Percentiles rank a stretch among this genome's conserved stretches.
Evolutionary conservation across 2,797 vertebrate species (phyloP).

Genomic region (Chloroceryle inda): DNA sequence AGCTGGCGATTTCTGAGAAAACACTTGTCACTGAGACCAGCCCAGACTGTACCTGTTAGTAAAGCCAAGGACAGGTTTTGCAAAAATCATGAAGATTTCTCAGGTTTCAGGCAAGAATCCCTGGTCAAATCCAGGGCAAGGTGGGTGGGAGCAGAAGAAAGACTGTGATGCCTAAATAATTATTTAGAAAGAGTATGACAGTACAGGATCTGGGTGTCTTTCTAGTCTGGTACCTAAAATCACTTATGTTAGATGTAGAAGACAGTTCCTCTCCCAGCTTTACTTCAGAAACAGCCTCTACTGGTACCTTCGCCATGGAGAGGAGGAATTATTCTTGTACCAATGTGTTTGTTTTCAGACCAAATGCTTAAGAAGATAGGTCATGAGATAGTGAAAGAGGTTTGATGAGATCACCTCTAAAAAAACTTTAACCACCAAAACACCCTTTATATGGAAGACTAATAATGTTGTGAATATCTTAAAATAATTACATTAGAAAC

Average conservation of each 20-base stretch:
- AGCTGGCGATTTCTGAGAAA: not conserved
- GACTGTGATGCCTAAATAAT: not conserved
- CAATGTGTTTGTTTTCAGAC: constrained; percentile 23
- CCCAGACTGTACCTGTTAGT: not conserved
- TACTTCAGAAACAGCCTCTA: not conserved
- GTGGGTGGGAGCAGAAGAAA: not conserved
- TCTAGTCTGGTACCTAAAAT: not conserved
- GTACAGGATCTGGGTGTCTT: not conserved
- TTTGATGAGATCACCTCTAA: constrained; percentile 16
- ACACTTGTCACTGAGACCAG: not conserved
- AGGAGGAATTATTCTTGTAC: not conserved
- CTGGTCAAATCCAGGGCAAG: not conserved
- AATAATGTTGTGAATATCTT: constrained; percentile 55
- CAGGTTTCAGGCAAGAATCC: not conserved
- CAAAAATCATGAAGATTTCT: not conserved
- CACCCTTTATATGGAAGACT: not conserved
- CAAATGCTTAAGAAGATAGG: constrained; percentile 2
- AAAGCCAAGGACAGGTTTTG: not conserved
- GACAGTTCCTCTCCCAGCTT: not conserved
- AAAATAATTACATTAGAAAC: constrained; percentile 50
- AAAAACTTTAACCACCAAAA: constrained; percentile 1
- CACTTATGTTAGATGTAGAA: not conserved
- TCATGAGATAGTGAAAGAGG: constrained; percentile 20
- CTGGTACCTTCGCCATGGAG: not conserved
- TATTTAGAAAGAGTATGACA: not conserved